These are phyloP conservation scores for Drosophila mulleri DNA, from an alignment of 2,888 invertebrate genomes.

Conservation along the genomic window DNA sequence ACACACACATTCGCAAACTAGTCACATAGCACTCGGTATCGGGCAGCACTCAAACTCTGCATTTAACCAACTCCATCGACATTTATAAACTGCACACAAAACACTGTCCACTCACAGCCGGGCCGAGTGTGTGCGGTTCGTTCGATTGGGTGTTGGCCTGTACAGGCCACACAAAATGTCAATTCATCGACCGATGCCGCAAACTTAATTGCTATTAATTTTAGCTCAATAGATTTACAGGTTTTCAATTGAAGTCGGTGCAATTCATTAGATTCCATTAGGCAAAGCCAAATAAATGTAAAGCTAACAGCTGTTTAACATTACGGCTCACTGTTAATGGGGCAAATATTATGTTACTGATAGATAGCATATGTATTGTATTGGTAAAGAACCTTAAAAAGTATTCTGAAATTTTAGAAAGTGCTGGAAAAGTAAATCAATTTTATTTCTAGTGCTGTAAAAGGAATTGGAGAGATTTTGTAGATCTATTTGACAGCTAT, in stretches of 20 bases:
- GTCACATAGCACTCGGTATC: conserved; percentile 39
- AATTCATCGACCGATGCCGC: conserved; percentile 25
- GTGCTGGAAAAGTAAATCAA: background rate
- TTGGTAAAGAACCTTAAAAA: too few relatives aligned
- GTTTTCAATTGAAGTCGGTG: conserved; percentile 6
- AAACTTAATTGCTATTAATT: conserved; percentile 34
- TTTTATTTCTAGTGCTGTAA: too few relatives aligned
- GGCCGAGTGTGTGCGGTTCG: background rate
- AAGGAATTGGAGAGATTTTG: too few relatives aligned
- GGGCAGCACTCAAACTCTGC: conserved; percentile 27
- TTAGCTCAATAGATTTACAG: conserved; percentile 18
- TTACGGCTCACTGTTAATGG: background rate
- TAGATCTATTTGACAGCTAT: too few relatives aligned
- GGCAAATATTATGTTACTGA: background rate
- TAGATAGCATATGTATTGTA: background rate
- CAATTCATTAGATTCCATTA: conserved; percentile 7
- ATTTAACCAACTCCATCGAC: conserved; percentile 50
- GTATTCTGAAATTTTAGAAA: too few relatives aligned
- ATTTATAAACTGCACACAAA: conserved; percentile 77
- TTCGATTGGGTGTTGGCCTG: conserved; percentile 11
- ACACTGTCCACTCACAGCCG: conserved; percentile 61
- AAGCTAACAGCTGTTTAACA: conserved; percentile 2
- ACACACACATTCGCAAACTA: background rate
- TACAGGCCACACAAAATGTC: conserved; percentile 36
- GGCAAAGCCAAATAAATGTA: conserved; percentile 1